Conservation (phyloP, 2,888 invertebrate genomes). For the Philereme vetulata region DNA sequence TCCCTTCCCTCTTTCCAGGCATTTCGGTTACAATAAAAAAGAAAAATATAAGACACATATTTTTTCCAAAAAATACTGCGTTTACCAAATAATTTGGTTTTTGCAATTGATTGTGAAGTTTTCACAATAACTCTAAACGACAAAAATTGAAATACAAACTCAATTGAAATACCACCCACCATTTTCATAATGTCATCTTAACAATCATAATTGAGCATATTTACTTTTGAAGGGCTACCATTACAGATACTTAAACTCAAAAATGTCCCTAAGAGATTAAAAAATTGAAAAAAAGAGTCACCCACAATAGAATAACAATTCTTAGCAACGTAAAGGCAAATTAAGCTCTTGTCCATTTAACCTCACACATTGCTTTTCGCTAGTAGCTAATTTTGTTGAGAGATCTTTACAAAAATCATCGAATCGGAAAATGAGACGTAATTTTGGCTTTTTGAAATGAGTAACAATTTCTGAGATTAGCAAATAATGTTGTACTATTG, state of each 20-base stretch:
- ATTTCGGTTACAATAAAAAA: too few relatives aligned
- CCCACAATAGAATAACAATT: conserved; percentile 42
- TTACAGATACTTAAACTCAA: conserved; percentile 41
- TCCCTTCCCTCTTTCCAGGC: too few relatives aligned
- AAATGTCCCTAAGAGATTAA: conserved; percentile 52
- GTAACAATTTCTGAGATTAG: conserved; percentile 12
- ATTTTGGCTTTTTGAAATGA: conserved; percentile 20
- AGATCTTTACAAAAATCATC: conserved; percentile 32
- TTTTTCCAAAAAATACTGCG: too few relatives aligned
- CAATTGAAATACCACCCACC: conserved; percentile 31
- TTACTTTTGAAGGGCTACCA: conserved; percentile 41
- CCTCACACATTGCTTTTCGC: conserved; percentile 42
- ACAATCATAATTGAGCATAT: conserved; percentile 57
- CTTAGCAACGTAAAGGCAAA: conserved; percentile 42
- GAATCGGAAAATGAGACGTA: conserved; percentile 33
- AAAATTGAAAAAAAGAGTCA: conserved; percentile 13
- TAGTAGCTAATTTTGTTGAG: conserved; percentile 33
- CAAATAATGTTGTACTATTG: conserved; percentile 1
- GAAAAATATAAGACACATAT: too few relatives aligned
- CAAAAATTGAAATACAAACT: conserved; percentile 28
- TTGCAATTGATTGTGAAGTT: too few relatives aligned
- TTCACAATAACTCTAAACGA: too few relatives aligned
- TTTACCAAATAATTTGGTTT: too few relatives aligned
- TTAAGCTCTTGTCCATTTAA: conserved; percentile 34
- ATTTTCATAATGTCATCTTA: conserved; percentile 11